These are phyloP conservation scores for Acromyrmex charruanus DNA, from an alignment of 1,140 invertebrate genomes.

Conservation along the genomic window DNA sequence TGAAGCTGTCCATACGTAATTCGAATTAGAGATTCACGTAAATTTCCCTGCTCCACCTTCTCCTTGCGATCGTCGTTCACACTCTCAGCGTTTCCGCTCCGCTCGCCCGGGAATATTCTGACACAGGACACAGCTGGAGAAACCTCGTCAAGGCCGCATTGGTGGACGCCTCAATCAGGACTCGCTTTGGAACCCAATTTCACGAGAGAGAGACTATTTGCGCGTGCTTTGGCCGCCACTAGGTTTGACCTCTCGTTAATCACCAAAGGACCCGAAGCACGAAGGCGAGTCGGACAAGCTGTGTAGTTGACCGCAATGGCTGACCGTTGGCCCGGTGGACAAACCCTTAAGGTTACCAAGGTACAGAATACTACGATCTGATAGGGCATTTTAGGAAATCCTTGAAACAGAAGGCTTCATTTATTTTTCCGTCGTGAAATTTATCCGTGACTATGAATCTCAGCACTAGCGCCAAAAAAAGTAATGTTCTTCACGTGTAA, in stretches of 20 bases:
- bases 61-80: conserved; percentile 51
- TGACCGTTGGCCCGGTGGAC: conserved; percentile 76
- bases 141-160: conserved; percentile 73
- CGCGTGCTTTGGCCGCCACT: conserved; percentile 80
- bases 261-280: conserved; percentile 83
- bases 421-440: neutral
- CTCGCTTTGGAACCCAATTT: conserved; percentile 82
- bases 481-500: neutral
- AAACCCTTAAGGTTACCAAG: conserved; percentile 74
- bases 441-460: neutral
- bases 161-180: conserved; percentile 82
- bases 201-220: conserved; percentile 77
- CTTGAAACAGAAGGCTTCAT: neutral
- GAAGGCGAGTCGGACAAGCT: conserved; percentile 83
- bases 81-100: conserved; percentile 56
- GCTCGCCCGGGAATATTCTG: conserved; percentile 48
- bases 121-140: conserved; percentile 65
- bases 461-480: neutral
- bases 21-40: conserved; percentile 34
- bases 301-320: conserved; percentile 85
- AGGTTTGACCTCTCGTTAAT: conserved; percentile 86
- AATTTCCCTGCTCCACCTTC: neutral
- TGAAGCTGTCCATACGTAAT: conserved; percentile 9
- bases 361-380: conserved; percentile 25
- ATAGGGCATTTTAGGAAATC: conserved; percentile 10